A percentile compares a stretch with the other conserved stretches of the same genome.
Conservation (phyloP, 2,113 vertebrate species). For the Rhabdomys dilectus region DNA sequence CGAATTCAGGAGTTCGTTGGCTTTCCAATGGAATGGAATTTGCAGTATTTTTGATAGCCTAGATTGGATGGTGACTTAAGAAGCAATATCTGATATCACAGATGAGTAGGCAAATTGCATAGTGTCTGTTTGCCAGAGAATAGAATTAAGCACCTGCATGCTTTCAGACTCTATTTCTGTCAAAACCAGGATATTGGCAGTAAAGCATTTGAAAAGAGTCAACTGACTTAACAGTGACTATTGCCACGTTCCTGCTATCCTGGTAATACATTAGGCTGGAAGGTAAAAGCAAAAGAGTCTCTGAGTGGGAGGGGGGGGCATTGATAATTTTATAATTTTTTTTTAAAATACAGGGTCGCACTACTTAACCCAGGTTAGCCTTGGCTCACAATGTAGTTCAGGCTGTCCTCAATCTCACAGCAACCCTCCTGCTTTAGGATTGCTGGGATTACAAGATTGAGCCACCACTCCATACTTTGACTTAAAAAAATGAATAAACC, state of each 20-base stretch:
- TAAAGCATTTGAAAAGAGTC: slow-evolving; percentile 41
- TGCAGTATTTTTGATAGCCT: slow-evolving; percentile 41
- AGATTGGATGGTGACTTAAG: slow-evolving; percentile 56
- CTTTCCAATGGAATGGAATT: slow-evolving; percentile 53
- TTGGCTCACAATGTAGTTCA: background rate
- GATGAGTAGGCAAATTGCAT: slow-evolving; percentile 62
- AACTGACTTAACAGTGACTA: slow-evolving; percentile 40
- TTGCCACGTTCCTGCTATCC: slow-evolving; percentile 16
- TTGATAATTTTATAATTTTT: slow-evolving; percentile 49
- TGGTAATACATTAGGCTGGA: slow-evolving; percentile 36
- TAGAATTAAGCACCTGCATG: slow-evolving; percentile 64
- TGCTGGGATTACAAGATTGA: background rate
- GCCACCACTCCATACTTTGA: background rate
- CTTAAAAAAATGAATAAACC: background rate
- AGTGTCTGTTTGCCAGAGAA: slow-evolving; percentile 40
- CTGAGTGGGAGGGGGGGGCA: background rate
- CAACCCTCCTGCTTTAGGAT: background rate
- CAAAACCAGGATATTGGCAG: slow-evolving; percentile 68
- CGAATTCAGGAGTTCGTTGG: slow-evolving; percentile 47
- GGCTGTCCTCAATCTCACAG: background rate
- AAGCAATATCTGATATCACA: slow-evolving; percentile 61
- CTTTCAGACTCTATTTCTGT: slow-evolving; percentile 61
- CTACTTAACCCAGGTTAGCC: background rate
- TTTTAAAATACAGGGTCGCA: background rate
- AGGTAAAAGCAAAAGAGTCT: slow-evolving; percentile 32